Conservation (phyloP, 2,888 invertebrate genomes). For the Drosophila dives region DNA sequence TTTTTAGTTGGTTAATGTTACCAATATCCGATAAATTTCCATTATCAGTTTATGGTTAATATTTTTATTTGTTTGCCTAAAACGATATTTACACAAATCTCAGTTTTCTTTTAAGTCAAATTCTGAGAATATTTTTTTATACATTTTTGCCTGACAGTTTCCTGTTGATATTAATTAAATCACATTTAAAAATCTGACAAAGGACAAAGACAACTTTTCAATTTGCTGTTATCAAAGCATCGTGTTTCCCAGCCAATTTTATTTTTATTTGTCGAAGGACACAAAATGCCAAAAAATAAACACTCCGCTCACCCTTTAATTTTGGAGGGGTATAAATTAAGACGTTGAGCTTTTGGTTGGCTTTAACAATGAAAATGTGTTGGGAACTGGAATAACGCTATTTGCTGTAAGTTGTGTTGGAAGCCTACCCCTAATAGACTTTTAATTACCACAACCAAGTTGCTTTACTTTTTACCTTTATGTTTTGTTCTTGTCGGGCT, state of each 20-base stretch:
- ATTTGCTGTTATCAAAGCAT: conserved; percentile 32
- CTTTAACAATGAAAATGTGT: conserved; percentile 6
- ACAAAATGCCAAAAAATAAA: conserved; percentile 6
- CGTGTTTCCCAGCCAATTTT: conserved; percentile 34
- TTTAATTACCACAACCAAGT: conserved; percentile 56
- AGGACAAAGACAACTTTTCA: conserved; percentile 39
- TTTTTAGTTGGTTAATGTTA: neutral
- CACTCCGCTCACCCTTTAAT: conserved; percentile 3
- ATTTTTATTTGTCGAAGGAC: conserved; percentile 46
- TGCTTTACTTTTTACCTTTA: conserved; percentile 48
- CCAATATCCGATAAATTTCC: too few relatives aligned
- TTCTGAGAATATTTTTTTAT: neutral
- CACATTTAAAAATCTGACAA: conserved; percentile 35
- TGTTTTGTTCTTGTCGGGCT: conserved; percentile 49
- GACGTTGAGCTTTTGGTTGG: conserved; percentile 6
- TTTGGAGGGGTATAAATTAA: conserved; percentile 5
- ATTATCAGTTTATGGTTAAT: too few relatives aligned
- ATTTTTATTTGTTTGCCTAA: too few relatives aligned
- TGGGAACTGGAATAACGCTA: conserved; percentile 2
- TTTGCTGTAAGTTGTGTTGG: neutral
- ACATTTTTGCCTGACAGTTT: conserved; percentile 14
- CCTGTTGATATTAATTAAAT: conserved; percentile 48
- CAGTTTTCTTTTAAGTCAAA: neutral
- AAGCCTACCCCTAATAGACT: conserved; percentile 58
- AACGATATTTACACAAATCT: neutral